phyloP scores from a whole-genome alignment of 2,888 invertebrate species.

The Ichneumoninae sp. region DNA sequence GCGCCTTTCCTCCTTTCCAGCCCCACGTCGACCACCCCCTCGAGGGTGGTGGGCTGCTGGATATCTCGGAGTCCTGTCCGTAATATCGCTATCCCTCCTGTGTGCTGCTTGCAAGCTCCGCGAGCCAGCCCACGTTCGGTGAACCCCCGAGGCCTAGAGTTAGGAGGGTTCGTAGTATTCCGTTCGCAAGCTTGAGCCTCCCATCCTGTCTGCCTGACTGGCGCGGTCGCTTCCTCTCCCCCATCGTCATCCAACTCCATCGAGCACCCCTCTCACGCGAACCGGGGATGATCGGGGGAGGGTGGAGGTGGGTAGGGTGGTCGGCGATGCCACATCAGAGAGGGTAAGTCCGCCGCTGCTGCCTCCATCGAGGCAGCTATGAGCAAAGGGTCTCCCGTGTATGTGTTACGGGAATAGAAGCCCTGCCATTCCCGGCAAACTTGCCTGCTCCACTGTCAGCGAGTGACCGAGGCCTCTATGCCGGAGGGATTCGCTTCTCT shows the following conservation, averaged over 20 bases:
- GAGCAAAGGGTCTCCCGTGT: constrained; percentile 56
- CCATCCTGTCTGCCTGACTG: constrained; percentile 43
- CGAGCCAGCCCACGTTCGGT: constrained; percentile 74
- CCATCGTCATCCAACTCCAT: constrained; percentile 55
- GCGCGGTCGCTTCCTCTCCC: constrained; percentile 66
- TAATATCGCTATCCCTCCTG: constrained; percentile 81
- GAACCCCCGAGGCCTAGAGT: constrained; percentile 74
- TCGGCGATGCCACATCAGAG: constrained; percentile 66
- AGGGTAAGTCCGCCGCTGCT: constrained; percentile 59
- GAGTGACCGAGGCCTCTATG: constrained; percentile 53
- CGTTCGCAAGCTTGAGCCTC: constrained; percentile 67
- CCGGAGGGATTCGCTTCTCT: constrained; percentile 51
- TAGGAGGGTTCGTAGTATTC: constrained; percentile 81
- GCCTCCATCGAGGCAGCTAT: constrained; percentile 61
- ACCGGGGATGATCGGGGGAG: constrained; percentile 62
- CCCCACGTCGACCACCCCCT: constrained; percentile 70
- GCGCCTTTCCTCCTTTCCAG: constrained; percentile 75
- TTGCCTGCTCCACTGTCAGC: constrained; percentile 49
- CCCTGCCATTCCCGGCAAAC: constrained; percentile 34
- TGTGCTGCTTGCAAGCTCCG: constrained; percentile 38
- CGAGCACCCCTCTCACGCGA: constrained; percentile 65
- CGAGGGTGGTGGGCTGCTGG: constrained; percentile 75
- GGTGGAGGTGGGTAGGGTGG: constrained; percentile 59
- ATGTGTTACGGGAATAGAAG: constrained; percentile 50
- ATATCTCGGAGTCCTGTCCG: constrained; percentile 83